A percentile compares a stretch with the other conserved stretches of the same genome.
phyloP scores from a whole-genome alignment of 2,797 vertebrate genomes.

The Phylloscopus collybita region DNA sequence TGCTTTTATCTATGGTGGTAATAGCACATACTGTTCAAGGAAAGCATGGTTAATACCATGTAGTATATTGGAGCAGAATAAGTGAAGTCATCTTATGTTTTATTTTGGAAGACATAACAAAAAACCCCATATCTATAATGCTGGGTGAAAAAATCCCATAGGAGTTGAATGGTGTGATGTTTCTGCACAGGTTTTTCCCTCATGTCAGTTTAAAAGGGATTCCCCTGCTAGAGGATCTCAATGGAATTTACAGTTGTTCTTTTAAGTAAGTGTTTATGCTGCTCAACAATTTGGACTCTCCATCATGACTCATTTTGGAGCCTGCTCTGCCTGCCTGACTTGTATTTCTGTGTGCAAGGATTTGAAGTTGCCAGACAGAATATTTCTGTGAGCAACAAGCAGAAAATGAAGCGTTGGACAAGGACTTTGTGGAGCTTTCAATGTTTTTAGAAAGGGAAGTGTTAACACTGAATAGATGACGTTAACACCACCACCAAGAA shows the following conservation, averaged over 20 bases:
- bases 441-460: conserved; percentile 39
- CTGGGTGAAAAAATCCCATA: background rate
- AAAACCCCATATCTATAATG: background rate
- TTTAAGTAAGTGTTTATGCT: conserved; percentile 32
- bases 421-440: background rate
- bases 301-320: conserved; percentile 20
- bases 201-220: background rate
- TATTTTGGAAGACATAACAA: background rate
- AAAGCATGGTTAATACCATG: background rate
- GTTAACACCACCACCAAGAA: conserved; percentile 13
- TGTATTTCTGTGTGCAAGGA: background rate
- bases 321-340: background rate
- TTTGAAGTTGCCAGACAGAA: background rate
- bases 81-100: background rate
- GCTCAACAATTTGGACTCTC: background rate
- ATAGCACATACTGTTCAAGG: background rate
- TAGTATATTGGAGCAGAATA: background rate
- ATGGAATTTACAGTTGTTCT: conserved; percentile 13
- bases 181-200: background rate
- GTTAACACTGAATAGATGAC: conserved; percentile 50
- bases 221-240: background rate
- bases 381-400: background rate
- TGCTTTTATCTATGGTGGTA: background rate
- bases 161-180: background rate
- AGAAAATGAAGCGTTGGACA: background rate